Conservation (phyloP, 1,140 invertebrate species). For the Portunus trituberculatus region DNA sequence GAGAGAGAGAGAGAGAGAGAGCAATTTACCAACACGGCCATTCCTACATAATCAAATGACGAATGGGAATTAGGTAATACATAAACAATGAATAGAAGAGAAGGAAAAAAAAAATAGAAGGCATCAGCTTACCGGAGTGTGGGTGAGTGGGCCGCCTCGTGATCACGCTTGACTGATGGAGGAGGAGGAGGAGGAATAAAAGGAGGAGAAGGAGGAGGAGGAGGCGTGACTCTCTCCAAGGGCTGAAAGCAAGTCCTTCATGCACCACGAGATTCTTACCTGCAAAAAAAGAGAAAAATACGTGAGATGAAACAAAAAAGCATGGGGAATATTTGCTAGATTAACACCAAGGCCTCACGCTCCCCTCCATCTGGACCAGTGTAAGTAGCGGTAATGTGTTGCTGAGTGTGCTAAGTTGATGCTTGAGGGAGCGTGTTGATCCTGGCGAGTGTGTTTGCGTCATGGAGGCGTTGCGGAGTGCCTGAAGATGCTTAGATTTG, state of each 20-base stretch:
- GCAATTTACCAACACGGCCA: background rate
- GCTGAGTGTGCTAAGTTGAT: too few relatives aligned
- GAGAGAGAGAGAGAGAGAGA: background rate
- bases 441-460: too few relatives aligned
- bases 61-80: background rate
- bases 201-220: background rate
- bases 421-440: too few relatives aligned
- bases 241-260: background rate
- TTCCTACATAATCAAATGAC: too few relatives aligned
- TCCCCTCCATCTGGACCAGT: too few relatives aligned
- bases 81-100: background rate
- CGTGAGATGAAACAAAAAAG: background rate
- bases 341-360: background rate
- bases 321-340: background rate
- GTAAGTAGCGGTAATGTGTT: too few relatives aligned
- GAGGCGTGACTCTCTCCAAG: background rate
- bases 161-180: constrained; percentile 1
- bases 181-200: background rate
- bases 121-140: background rate
- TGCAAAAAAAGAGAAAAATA: background rate
- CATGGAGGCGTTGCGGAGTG: too few relatives aligned
- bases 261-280: background rate
- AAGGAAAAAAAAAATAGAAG: constrained; percentile 13
- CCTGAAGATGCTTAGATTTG: too few relatives aligned
- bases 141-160: background rate